Conservation (phyloP, 2,113 vertebrate species). For the Paradisaea rubra region DNA sequence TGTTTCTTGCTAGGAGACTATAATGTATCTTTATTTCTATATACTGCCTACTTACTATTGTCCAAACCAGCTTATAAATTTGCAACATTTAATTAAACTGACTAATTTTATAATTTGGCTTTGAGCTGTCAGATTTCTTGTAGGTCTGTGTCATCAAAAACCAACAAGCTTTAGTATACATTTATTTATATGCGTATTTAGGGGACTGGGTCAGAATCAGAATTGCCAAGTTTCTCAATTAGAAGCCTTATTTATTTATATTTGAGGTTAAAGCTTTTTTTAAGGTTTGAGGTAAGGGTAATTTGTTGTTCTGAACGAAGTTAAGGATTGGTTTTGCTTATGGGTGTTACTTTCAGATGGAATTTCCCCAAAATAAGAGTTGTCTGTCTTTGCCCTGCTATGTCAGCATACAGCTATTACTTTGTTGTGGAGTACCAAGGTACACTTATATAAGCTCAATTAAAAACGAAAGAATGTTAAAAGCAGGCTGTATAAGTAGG, state of each 20-base stretch:
- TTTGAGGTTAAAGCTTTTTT: not conserved
- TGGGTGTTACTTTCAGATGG: not conserved
- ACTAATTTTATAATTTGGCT: not conserved
- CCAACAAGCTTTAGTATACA: not conserved
- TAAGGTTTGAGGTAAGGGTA: not conserved
- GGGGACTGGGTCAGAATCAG: fast-evolving
- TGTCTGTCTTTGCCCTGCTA: not conserved
- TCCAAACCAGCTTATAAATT: not conserved
- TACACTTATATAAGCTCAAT: not conserved
- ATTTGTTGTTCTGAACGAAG: not conserved
- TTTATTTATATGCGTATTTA: not conserved
- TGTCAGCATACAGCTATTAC: not conserved
- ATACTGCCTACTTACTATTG: not conserved
- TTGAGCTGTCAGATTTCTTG: not conserved
- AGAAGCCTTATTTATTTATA: not conserved
- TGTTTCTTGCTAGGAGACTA: not conserved
- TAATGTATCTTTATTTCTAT: not conserved
- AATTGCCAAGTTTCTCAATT: not conserved
- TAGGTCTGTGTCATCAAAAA: not conserved
- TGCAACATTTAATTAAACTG: not conserved
- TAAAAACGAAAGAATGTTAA: not conserved
- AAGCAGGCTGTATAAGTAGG: not conserved
- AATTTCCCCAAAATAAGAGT: not conserved
- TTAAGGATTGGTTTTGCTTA: not conserved
- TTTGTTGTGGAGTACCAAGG: not conserved